phyloP scores from a whole-genome alignment of 1,140 invertebrate species.

The Nephila pilipes region DNA sequence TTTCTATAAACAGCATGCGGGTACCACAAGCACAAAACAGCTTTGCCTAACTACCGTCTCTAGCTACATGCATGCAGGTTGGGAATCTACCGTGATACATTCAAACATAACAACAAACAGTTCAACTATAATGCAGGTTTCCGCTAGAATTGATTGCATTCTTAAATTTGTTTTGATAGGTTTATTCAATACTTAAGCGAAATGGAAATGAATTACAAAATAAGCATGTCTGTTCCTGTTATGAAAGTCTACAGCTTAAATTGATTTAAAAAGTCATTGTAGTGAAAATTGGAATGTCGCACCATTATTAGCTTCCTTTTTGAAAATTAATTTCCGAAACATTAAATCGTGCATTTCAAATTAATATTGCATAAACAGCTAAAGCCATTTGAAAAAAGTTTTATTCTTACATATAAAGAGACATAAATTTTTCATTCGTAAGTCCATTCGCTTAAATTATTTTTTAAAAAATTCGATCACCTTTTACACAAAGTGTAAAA shows the following conservation, averaged over 20 bases:
- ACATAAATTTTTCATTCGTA: conserved; percentile 12
- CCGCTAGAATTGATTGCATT: background rate
- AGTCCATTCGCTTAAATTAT: background rate
- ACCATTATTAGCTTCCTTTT: background rate
- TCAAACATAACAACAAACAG: conserved; percentile 43
- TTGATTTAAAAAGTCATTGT: background rate
- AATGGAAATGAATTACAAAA: background rate
- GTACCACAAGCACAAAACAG: conserved; percentile 10
- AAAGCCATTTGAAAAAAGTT: conserved; percentile 75
- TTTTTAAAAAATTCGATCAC: too few relatives aligned
- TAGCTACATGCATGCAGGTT: conserved; percentile 36
- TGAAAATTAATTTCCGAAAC: background rate
- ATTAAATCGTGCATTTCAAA: background rate
- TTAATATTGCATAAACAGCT: background rate
- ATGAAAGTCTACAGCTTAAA: background rate
- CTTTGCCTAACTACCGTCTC: background rate
- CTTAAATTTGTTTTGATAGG: background rate
- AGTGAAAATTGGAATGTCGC: background rate
- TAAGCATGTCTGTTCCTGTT: background rate
- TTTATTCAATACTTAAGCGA: background rate
- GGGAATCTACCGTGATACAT: background rate
- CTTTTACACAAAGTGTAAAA: background rate
- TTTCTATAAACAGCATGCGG: conserved; percentile 6
- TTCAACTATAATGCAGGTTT: conserved; percentile 9
- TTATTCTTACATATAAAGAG: conserved; percentile 9